phyloP scores from a whole-genome alignment of 2,113 vertebrate species.

The Chamaetylas fuelleborni region DNA sequence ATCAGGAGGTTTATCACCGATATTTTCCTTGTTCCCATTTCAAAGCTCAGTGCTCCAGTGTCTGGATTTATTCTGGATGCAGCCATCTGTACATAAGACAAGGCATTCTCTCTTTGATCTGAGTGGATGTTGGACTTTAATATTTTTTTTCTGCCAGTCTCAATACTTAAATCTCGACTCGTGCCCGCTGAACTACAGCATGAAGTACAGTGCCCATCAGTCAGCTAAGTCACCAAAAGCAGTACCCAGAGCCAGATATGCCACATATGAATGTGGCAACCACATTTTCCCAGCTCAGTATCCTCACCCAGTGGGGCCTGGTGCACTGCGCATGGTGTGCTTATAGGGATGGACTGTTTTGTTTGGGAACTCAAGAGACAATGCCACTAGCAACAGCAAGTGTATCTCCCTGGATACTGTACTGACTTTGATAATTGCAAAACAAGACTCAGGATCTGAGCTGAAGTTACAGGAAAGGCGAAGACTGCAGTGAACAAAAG shows the following conservation, averaged over 20 bases:
- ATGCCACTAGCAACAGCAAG: not conserved
- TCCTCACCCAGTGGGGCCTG: not conserved
- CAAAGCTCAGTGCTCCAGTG: not conserved
- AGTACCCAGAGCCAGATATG: not conserved
- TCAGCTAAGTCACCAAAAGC: not conserved
- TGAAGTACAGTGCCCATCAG: not conserved
- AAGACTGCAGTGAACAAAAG: not conserved
- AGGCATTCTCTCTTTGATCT: not conserved
- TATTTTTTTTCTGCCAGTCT: not conserved
- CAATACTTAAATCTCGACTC: not conserved
- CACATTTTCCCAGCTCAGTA: not conserved
- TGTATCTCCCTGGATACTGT: accelerated
- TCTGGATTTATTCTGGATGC: not conserved
- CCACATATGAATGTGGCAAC: accelerated
- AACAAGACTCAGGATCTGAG: not conserved
- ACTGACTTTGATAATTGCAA: not conserved
- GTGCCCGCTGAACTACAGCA: not conserved
- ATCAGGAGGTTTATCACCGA: not conserved
- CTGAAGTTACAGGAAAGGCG: not conserved
- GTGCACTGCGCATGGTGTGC: not conserved
- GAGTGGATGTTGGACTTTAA: not conserved
- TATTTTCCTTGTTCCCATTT: not conserved
- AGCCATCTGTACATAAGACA: not conserved
- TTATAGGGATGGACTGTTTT: not conserved
- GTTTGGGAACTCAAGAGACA: not conserved